Percentiles rank a stretch among this genome's conserved stretches.
Conservation (phyloP, 1,140 invertebrate species). For the Lanistes nyassanus region DNA sequence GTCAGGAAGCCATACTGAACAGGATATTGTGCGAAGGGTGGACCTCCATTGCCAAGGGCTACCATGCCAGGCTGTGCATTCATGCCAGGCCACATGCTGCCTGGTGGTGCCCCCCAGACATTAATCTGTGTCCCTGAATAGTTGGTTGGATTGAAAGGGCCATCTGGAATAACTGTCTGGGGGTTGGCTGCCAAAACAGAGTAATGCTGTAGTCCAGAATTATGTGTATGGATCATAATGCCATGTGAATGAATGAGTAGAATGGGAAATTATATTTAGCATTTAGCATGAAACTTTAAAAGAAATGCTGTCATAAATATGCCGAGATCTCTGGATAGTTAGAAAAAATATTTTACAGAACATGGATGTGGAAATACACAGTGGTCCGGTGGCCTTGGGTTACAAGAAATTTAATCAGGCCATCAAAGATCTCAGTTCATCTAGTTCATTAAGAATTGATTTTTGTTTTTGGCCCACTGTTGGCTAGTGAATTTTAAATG, state of each 20-base stretch:
- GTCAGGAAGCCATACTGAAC: constrained; percentile 63
- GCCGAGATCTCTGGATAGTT: too few relatives aligned
- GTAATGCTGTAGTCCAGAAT: too few relatives aligned
- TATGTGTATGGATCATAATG: too few relatives aligned
- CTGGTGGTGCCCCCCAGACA: constrained; percentile 63
- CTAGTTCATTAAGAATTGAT: too few relatives aligned
- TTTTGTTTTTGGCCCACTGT: too few relatives aligned
- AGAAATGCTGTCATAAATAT: too few relatives aligned
- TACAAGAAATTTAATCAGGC: too few relatives aligned
- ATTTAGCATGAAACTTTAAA: too few relatives aligned
- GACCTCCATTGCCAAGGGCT: constrained; percentile 38
- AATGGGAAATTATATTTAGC: not conserved
- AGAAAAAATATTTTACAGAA: too few relatives aligned
- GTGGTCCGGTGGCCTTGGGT: too few relatives aligned
- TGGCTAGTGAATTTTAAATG: not conserved
- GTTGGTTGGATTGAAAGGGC: constrained; percentile 65
- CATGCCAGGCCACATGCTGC: constrained; percentile 39
- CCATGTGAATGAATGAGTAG: not conserved
- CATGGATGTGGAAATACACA: too few relatives aligned
- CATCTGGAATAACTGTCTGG: constrained; percentile 48
- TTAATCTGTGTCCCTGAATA: constrained; percentile 68
- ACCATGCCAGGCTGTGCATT: constrained; percentile 40
- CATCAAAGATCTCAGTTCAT: too few relatives aligned
- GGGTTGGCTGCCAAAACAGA: not conserved
- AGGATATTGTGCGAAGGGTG: constrained; percentile 43